Evolutionary conservation across 2,797 vertebrate genomes (phyloP), one percentile per base, ranked within the genome.

Genomic region (Peromyscus attwateri): DNA sequence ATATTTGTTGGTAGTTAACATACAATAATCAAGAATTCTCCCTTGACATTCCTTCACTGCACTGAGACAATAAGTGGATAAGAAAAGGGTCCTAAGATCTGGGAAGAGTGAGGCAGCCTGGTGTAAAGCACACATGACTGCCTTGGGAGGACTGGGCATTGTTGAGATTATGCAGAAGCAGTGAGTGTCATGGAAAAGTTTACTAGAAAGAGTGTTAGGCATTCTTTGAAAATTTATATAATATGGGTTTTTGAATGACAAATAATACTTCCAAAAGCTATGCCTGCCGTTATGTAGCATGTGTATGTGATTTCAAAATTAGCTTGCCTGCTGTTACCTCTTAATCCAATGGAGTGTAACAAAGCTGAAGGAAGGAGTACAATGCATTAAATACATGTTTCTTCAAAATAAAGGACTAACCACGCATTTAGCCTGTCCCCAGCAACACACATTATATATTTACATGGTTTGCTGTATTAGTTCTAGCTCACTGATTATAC

Each of bases 211-310:
- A 80, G 84, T 75, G 57, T 25, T 31, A 92, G 37, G n/a, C n/a
- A 43, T 79, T 96, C 52, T 90, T 93, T 71, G 60, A 17, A 91
- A 89, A 95, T 96, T 93, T 94, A n/a, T 46, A 87, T 92, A 89
- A 82, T 81, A 87, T 71, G 40, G 27, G 55, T 84, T 97, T 95
- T 52, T 80, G 91, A 92, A 89, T 40, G 97, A 94, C 84, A 96
- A 97, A 95, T 94, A 96, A 92, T 13, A 68, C 88, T 97, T 98
- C 87, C 16, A 37, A 92, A 95, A 96, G 68, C 92, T 83, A 87
- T 87, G 81, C 90, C 77, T 34, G 52, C 71, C 49, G 96, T 97
- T 87, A 90, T 27, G 90, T 3, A 97, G 79, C 71, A 84, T 31
- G 9, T 43, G 34, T 73, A 37, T 1, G 9, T 88, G 27, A 1